Evolutionary conservation across 1,140 invertebrate species (phyloP).

Genomic region (Oryzaephilus surinamensis): DNA sequence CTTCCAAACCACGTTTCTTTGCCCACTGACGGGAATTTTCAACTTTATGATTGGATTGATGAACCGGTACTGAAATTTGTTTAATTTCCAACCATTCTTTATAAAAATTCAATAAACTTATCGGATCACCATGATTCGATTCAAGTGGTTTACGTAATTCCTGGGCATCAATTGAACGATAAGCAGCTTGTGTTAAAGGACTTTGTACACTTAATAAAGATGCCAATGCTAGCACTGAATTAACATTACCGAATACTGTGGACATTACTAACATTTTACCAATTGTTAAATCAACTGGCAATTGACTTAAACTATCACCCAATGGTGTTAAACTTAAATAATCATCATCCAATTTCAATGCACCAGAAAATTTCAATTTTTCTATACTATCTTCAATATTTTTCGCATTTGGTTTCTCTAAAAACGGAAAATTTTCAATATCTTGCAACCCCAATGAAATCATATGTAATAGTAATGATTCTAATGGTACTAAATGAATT

Average conservation of each 20-base stretch:
- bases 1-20: conserved; percentile 76
- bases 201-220: conserved; percentile 88
- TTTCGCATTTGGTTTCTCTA: conserved; percentile 76
- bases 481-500: conserved; percentile 76
- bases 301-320: conserved; percentile 73
- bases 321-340: conserved; percentile 68
- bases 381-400: conserved; percentile 79
- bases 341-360: conserved; percentile 66
- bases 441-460: conserved; percentile 88
- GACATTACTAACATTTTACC: conserved; percentile 96
- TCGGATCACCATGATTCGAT: conserved; percentile 90
- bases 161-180: conserved; percentile 66
- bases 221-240: conserved; percentile 84
- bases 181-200: conserved; percentile 84
- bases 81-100: conserved; percentile 66
- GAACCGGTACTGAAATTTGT: conserved; percentile 15
- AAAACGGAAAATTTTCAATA: conserved; percentile 87
- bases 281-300: conserved; percentile 91
- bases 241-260: conserved; percentile 79
- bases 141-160: conserved; percentile 69
- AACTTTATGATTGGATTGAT: conserved; percentile 22
- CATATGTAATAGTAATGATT: conserved; percentile 89
- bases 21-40: conserved; percentile 72
- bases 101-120: conserved; percentile 83
- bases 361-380: conserved; percentile 81